Conservation (phyloP, 2,888 invertebrate genomes). For the Lasioglossum malachurum region DNA sequence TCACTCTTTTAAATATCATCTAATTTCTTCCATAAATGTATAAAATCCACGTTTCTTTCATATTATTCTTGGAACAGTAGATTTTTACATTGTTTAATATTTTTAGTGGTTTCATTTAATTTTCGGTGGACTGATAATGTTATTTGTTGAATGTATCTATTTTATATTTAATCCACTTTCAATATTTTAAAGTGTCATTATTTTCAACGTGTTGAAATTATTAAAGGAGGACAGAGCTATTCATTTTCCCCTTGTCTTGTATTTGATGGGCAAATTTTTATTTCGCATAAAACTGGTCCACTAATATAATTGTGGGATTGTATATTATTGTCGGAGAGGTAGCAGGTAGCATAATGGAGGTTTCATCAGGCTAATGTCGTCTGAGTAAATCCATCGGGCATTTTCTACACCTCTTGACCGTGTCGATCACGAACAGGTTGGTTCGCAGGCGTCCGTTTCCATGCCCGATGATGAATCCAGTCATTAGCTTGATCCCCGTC, state of each 20-base stretch:
- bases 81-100: no score
- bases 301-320: background rate
- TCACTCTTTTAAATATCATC: background rate
- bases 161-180: no score
- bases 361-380: background rate
- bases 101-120: no score
- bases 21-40: no score
- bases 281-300: background rate
- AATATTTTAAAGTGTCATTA: no score
- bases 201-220: background rate
- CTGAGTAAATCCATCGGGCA: background rate
- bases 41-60: background rate
- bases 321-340: background rate
- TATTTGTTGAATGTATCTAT: no score
- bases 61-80: background rate
- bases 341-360: background rate
- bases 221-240: no score
- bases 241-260: background rate
- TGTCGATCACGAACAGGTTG: conserved; percentile 52
- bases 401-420: conserved; percentile 51
- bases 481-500: conserved; percentile 63
- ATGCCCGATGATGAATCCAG: conserved; percentile 65
- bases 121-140: no score
- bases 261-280: background rate
- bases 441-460: conserved; percentile 30